Evolutionary conservation across 2,797 vertebrate genomes (phyloP).

Genomic region (Chelon labrosus): DNA sequence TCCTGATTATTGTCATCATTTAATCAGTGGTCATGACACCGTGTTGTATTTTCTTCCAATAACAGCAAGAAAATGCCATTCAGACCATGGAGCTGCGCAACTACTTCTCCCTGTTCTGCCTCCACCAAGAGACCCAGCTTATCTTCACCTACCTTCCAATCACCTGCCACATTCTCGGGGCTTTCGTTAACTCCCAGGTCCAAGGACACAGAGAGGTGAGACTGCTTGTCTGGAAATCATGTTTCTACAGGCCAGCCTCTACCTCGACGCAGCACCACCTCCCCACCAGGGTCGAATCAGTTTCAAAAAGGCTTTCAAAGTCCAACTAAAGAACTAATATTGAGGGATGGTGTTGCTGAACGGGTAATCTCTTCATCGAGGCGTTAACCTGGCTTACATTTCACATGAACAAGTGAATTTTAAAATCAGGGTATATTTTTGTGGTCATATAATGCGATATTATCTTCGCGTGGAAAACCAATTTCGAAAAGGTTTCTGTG

Average conservation of each 20-base stretch:
- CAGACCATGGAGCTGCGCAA: constrained; percentile 97
- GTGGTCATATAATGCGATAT: background rate
- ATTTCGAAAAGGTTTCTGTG: background rate
- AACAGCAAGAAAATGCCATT: constrained; percentile 96
- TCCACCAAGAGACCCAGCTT: constrained; percentile 97
- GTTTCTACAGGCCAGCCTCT: constrained; percentile 10
- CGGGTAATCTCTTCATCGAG: constrained; percentile 21
- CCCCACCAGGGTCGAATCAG: constrained; percentile 21
- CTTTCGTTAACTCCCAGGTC: constrained; percentile 97
- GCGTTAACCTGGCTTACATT: constrained; percentile 26
- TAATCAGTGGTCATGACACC: background rate
- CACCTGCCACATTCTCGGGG: constrained; percentile 93
- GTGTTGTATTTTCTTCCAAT: constrained; percentile 15
- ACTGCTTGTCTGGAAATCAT: constrained; percentile 34
- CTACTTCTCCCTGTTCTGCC: constrained; percentile 97
- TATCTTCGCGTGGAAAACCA: background rate
- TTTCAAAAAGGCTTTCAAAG: constrained; percentile 49
- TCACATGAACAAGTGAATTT: constrained; percentile 23
- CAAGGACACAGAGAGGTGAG: constrained; percentile 97
- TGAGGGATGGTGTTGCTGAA: constrained; percentile 29
- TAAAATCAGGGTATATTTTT: constrained; percentile 7
- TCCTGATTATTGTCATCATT: background rate
- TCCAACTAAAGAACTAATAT: constrained; percentile 41
- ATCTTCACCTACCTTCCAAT: constrained; percentile 96
- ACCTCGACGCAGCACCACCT: background rate